Base-by-base conservation (phyloP, 2,113 vertebrate species). In the Leucosticte australis region DNA sequence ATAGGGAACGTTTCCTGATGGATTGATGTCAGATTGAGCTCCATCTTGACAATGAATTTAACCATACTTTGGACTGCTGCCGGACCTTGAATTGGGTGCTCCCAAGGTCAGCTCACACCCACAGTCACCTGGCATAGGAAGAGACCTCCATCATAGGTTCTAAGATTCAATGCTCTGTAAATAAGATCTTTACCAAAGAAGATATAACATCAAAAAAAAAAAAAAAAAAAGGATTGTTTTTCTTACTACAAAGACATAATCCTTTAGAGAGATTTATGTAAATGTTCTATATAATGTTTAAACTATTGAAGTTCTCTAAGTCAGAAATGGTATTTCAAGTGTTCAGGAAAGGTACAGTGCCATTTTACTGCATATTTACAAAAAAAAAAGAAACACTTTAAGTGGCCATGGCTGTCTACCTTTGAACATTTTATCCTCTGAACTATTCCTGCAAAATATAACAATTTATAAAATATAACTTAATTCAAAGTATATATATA, bases 201-300 rank as follows among this genome's bases (percentile, higher is more conserved):
- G 3, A 1, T 30, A 37, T 26, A 46, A 53, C 15, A 59, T 12
- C 10, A 4, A 37, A 79, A 27, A 68, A 79, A 31, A 60, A 31
- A n/a, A 60, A 17, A 0, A 0, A 33, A 24, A 15, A 23, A 10
- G 20, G 13, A 22, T 7, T 39, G n/a, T 24, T 8, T 26, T 8
- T n/a, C 81, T 52, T 39, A 77, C 18, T 69, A 37, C 13, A 44
- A 92, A 47, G 15, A 85, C 35, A 14, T 47, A 46, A 46, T 2
- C 6, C 33, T 71, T 63, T 68, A 47, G 16, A 90, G 31, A 27
- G 14, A 68, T 76, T 83, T 1, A 31, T 49, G 13, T n/a, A 73
- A 83, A 76, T 49, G 9, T 37, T 89, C 42, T 42, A 16, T 0
- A 2, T 27, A 77, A 37, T 49, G 73, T 30, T 77, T 83, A 67